Base-by-base conservation (phyloP, 2,888 invertebrate species). In the Eudasyphora cyanicolor region DNA sequence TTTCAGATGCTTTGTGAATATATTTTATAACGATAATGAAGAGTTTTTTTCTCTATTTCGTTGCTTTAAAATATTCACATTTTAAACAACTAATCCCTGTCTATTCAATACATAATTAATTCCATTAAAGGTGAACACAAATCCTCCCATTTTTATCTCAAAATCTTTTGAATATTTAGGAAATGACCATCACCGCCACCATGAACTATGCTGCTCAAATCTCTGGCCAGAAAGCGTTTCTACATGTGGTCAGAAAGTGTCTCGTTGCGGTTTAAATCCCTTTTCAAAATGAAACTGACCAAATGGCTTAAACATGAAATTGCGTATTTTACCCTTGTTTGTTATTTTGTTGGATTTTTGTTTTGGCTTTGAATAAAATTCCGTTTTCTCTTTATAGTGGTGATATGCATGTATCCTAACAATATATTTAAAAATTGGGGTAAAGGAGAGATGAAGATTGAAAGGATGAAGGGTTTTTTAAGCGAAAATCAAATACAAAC, bases 251-350 rank as follows among this genome's bases (percentile, higher is more conserved):
- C 32, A 73, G 19, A 24, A 49, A 73, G 73, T 74, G 79, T 82
- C 82, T 82, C 73, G 71, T n/a, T 82, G 82, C 51, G 82, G 82
- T 82, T 69, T n/a, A 38, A 79, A 74, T 69, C 79, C 79, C 69
- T 76, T 74, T 79, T 79, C 60, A 82, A 79, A 82, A 73, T 79
- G 64, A 82, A 82, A 79, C 29, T 69, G 76, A 67, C 64, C 78
- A 82, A 78, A 82, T 21, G 35, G 75, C 64, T 82, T 79, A 74
- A 67, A 81, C 29, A 74, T 60, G 74, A 71, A 75, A 75, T 75
- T 57, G 12, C 3, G 27, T 24, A 27, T 24, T 24, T 2, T 7
- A 8, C 17, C 54, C 54, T 6, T 21, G 54, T 14, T 19, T 12
- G 42, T 32, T 32, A 17, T 67, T 67, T 38, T 60, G n/a, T 19